Base-by-base conservation (phyloP, 2,113 vertebrate genomes). In the Tupaia chinensis region DNA sequence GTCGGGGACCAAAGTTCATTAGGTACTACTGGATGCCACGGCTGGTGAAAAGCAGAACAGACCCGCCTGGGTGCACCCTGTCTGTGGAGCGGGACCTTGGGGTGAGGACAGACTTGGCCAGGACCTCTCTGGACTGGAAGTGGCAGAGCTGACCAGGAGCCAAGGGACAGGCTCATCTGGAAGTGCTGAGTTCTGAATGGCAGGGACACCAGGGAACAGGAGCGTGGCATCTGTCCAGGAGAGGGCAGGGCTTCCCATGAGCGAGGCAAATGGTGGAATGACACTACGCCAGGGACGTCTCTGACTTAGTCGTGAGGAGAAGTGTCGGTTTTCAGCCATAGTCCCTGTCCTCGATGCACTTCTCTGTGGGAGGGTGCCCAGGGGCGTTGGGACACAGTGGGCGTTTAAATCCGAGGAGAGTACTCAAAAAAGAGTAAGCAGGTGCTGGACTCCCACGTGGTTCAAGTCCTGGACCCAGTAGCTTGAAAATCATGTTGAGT, bases 1-100 rank as follows among this genome's bases (percentile, higher is more conserved):
- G 92, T 65, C 65, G 82, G 65, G 53, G 27, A 29, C 34, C 81
- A 44, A 44, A 70, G 70, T 34, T 92, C 79, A 95, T 96, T 83
- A 58, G 65, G 22, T 23, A 3, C 23, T 32, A 66, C 19, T 83
- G 20, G 68, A 77, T 74, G 29, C 69, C 32, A 32, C 63, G 60
- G 32, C 8, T 74, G 66, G 83, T 70, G 79, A 32, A 72, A 94
- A 58, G 14, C n/a, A 29, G 53, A 60, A 13, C 16, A 68, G 87
- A 94, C 23, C 72, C 34, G 17, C 32, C 11, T 20, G 12, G 1
- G 20, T 1, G 56, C 34, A n/a, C 32, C 25, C 74, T 86, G 61
- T 74, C n/a, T 23, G 0, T 13, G 25, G 77, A 70, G 63, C 17
- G 72, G 32, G 15, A 61, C 9, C 54, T 0, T 0, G 0, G 84